Evolutionary conservation across 2,888 invertebrate species (phyloP).

Genomic region (Choristoneura rosaceana): DNA sequence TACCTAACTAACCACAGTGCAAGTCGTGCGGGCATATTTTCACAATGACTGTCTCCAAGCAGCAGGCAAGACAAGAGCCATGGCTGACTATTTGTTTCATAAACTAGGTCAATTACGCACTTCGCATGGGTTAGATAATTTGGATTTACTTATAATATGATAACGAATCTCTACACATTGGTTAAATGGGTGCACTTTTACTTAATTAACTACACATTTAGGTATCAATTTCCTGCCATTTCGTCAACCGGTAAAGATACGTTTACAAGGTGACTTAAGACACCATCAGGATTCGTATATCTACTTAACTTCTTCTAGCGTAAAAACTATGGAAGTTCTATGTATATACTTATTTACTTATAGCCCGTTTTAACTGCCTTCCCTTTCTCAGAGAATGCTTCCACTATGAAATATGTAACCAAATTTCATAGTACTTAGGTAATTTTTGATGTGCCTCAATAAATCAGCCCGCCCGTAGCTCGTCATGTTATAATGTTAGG

Average conservation of each 20-base stretch:
- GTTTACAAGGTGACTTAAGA: no score
- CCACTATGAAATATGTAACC: no score
- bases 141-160: slow-evolving; percentile 50
- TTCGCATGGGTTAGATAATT: slow-evolving; percentile 57
- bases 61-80: not conserved
- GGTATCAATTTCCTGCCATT: not conserved
- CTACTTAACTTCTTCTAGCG: no score
- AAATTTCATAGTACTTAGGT: no score
- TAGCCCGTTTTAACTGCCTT: no score
- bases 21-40: slow-evolving; percentile 58
- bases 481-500: no score
- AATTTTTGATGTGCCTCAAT: no score
- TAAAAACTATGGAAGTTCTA: no score
- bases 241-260: not conserved
- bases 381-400: no score
- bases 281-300: no score
- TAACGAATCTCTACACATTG: slow-evolving; percentile 49
- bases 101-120: slow-evolving; percentile 69
- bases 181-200: not conserved
- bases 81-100: slow-evolving; percentile 74
- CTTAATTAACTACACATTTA: not conserved
- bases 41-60: slow-evolving; percentile 57
- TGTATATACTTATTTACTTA: no score
- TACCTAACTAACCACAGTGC: slow-evolving; percentile 26
- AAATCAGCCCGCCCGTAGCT: no score